Conservation (phyloP, 2,113 vertebrate genomes). For the Pristiophorus japonicus region DNA sequence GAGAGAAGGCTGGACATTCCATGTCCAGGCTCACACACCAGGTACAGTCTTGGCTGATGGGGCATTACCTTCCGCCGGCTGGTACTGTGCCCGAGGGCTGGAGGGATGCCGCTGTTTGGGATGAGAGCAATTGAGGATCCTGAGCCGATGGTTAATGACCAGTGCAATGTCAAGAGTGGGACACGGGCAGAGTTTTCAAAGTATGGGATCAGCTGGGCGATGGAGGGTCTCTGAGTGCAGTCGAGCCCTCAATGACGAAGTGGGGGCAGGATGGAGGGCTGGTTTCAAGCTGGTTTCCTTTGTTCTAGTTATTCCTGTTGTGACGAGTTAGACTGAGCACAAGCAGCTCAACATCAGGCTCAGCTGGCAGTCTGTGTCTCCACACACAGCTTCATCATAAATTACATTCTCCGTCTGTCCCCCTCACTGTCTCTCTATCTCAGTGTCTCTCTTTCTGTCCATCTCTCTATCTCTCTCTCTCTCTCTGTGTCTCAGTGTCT, state of each 20-base stretch:
- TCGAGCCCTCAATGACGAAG: background rate
- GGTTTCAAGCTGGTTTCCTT: background rate
- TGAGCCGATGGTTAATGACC: too few species aligned
- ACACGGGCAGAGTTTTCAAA: background rate
- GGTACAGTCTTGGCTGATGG: too few species aligned
- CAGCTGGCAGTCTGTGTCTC: too few species aligned
- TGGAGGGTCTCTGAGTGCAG: background rate
- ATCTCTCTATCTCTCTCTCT: background rate
- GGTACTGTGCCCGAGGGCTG: too few species aligned
- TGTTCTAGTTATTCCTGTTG: background rate
- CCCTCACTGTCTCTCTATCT: background rate
- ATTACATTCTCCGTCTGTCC: background rate
- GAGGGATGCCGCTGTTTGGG: too few species aligned
- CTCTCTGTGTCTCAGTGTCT: background rate
- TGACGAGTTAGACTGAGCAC: too few species aligned
- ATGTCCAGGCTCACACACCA: too few species aligned
- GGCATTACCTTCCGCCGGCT: too few species aligned
- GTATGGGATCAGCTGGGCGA: background rate
- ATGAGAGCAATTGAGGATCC: too few species aligned
- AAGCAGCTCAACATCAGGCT: background rate
- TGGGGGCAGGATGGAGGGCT: background rate
- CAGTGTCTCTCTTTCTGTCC: background rate
- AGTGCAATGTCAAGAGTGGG: too few species aligned
- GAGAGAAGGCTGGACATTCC: too few species aligned
- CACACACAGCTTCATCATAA: background rate